A percentile compares a stretch with the other conserved stretches of the same genome.
These are phyloP conservation scores for Diabrotica balteata DNA, from an alignment of 2,888 invertebrate genomes.

Conservation along the genomic window DNA sequence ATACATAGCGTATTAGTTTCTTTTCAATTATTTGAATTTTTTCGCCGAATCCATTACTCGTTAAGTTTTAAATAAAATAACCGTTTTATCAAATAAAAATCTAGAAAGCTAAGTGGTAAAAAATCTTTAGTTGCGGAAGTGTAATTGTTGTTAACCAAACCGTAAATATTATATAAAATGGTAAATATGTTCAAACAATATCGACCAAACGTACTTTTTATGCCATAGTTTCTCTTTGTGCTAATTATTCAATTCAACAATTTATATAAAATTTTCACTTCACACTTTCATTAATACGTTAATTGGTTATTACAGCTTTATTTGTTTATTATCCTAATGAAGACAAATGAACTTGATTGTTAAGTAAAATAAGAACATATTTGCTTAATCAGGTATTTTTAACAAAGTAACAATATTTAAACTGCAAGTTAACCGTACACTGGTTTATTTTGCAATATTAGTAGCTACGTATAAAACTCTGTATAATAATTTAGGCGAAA, in stretches of 20 bases:
- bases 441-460: too few species aligned
- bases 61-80: conserved; percentile 45
- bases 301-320: conserved; percentile 32
- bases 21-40: conserved; percentile 11
- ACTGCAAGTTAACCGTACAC: too few species aligned
- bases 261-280: conserved; percentile 45
- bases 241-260: conserved; percentile 43
- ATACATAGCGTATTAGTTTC: neutral
- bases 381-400: too few species aligned
- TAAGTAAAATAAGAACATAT: too few species aligned
- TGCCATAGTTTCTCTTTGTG: conserved; percentile 49
- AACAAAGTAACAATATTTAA: too few species aligned
- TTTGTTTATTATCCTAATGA: conserved; percentile 16
- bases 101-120: conserved; percentile 38
- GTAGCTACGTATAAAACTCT: too few species aligned
- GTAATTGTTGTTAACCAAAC: conserved; percentile 35
- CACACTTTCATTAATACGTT: conserved; percentile 49
- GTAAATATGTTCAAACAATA: conserved; percentile 41
- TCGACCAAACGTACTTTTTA: conserved; percentile 36
- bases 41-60: conserved; percentile 24
- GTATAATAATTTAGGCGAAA: too few species aligned
- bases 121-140: conserved; percentile 38
- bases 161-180: conserved; percentile 49
- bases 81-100: conserved; percentile 36
- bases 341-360: neutral